phyloP scores from a whole-genome alignment of 1,140 invertebrate species.

The Dendrolimus kikuchii region DNA sequence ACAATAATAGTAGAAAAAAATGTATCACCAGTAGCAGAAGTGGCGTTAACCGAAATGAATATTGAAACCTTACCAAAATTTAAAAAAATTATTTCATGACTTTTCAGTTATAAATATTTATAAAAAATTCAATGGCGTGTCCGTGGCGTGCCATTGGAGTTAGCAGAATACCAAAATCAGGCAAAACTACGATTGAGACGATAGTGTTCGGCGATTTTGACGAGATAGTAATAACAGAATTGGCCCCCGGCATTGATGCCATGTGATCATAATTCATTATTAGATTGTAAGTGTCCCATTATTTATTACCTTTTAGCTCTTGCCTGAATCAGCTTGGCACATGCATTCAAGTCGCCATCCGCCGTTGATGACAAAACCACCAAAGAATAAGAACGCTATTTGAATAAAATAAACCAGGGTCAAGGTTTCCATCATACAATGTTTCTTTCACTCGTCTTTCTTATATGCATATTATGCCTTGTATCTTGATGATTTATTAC shows the following conservation, averaged over 20 bases:
- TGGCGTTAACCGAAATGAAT: too few species aligned
- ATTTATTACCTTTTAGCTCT: constrained; percentile 60
- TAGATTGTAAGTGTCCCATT: constrained; percentile 47
- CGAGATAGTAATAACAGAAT: constrained; percentile 39
- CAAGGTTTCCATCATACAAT: constrained; percentile 41
- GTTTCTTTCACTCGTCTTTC: constrained; percentile 26
- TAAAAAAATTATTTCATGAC: too few species aligned
- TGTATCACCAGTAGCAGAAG: too few species aligned
- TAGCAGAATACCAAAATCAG: too few species aligned
- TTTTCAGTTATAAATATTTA: too few species aligned
- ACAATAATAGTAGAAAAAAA: too few species aligned
- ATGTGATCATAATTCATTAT: constrained; percentile 58
- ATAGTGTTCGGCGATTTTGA: too few species aligned
- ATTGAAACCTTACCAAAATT: too few species aligned
- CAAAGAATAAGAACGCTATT: constrained; percentile 51
- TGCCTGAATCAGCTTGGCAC: constrained; percentile 37
- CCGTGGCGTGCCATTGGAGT: too few species aligned
- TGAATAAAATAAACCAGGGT: constrained; percentile 50
- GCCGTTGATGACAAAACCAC: constrained; percentile 39
- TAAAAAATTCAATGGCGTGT: too few species aligned
- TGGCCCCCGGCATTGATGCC: constrained; percentile 27
- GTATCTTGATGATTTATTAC: constrained; percentile 23
- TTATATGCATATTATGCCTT: constrained; percentile 9
- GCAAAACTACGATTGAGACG: too few species aligned
- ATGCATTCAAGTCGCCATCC: constrained; percentile 34